phyloP scores from a whole-genome alignment of 2,797 vertebrate species.

The Girardinus metallicus region DNA sequence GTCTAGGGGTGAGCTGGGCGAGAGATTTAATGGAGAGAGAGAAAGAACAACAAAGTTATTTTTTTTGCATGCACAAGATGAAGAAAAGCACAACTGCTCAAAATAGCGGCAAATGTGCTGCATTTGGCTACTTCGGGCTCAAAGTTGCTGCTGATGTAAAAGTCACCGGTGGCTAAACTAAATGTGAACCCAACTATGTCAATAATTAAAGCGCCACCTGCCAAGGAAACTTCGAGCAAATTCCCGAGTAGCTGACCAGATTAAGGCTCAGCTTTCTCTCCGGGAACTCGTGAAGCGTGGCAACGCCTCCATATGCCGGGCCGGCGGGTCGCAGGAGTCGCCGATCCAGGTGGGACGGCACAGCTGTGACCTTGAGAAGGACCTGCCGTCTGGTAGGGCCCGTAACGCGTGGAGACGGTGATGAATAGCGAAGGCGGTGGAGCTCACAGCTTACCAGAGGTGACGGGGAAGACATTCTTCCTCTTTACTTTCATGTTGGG shows the following conservation, averaged over 20 bases:
- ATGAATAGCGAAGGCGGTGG: slow-evolving; percentile 69
- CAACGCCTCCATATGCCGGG: slow-evolving; percentile 64
- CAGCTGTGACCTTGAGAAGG: slow-evolving; percentile 76
- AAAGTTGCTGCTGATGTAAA: slow-evolving; percentile 53
- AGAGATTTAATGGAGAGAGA: slow-evolving; percentile 18
- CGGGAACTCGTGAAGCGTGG: slow-evolving; percentile 47
- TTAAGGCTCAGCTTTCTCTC: slow-evolving; percentile 67
- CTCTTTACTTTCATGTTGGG: slow-evolving; percentile 21
- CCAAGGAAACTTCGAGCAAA: slow-evolving; percentile 55
- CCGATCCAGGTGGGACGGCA: slow-evolving; percentile 61
- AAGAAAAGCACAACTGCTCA: slow-evolving; percentile 5
- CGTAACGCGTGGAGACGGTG: slow-evolving; percentile 69
- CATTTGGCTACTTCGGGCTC: slow-evolving; percentile 31
- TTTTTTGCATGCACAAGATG: slow-evolving; percentile 31
- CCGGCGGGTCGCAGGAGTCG: slow-evolving; percentile 53
- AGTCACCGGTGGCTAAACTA: slow-evolving; percentile 54
- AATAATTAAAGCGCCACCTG: slow-evolving; percentile 78
- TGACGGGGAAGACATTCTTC: slow-evolving; percentile 52
- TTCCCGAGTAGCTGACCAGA: slow-evolving; percentile 51
- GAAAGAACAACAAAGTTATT: too few relatives aligned
- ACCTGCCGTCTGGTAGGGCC: slow-evolving; percentile 38
- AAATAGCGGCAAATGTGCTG: slow-evolving; percentile 32
- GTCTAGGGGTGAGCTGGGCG: slow-evolving; percentile 7
- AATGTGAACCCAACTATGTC: slow-evolving; percentile 61
- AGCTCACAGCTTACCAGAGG: slow-evolving; percentile 53